These are phyloP conservation scores for Melieria picta DNA, from an alignment of 2,888 invertebrate genomes.

Conservation along the genomic window DNA sequence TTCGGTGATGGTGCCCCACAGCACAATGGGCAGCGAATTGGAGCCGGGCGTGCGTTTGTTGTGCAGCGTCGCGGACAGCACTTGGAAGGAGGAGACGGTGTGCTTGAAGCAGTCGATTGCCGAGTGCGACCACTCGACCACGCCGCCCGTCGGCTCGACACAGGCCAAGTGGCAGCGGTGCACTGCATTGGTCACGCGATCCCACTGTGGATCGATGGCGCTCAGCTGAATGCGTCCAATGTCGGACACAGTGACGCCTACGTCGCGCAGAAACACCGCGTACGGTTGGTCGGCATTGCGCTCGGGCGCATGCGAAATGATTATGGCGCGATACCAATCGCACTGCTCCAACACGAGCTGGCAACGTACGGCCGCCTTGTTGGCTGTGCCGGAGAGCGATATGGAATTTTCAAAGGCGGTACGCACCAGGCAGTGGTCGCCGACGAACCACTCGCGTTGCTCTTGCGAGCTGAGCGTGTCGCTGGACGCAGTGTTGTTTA, in stretches of 20 bases:
- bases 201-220: constrained; percentile 68
- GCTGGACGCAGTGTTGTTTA: constrained; percentile 18
- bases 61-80: constrained; percentile 53
- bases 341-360: constrained; percentile 53
- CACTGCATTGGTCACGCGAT: constrained; percentile 69
- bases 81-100: constrained; percentile 68
- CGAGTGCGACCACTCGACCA: constrained; percentile 55
- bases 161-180: constrained; percentile 77
- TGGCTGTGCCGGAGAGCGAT: neutral
- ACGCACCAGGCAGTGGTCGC: constrained; percentile 68
- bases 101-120: constrained; percentile 72
- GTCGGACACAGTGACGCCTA: constrained; percentile 69
- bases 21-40: constrained; percentile 71
- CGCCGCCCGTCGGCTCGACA: constrained; percentile 75
- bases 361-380: neutral
- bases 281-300: constrained; percentile 41
- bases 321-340: constrained; percentile 73
- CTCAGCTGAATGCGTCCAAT: constrained; percentile 67
- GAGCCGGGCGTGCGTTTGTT: constrained; percentile 41
- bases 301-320: constrained; percentile 50
- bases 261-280: constrained; percentile 74
- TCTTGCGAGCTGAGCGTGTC: constrained; percentile 21
- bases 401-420: constrained; percentile 59
- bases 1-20: constrained; percentile 73
- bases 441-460: constrained; percentile 67